These are phyloP conservation scores for Aradus depressus DNA, from an alignment of 2,888 invertebrate species.

Conservation along the genomic window DNA sequence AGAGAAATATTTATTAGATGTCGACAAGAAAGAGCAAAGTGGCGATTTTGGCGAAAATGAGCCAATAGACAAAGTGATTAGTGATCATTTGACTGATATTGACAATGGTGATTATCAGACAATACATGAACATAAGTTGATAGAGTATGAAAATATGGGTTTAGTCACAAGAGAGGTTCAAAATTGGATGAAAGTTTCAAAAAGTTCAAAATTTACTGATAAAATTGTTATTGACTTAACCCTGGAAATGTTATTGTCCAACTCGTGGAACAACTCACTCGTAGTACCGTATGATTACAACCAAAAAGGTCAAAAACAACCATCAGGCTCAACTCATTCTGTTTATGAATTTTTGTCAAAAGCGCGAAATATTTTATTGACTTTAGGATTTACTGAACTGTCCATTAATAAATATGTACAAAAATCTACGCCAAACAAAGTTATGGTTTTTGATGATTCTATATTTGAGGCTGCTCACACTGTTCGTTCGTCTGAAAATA, in stretches of 20 bases:
- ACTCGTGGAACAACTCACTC: neutral
- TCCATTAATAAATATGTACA: neutral
- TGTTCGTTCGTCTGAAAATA: too few relatives aligned
- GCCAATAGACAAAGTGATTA: neutral
- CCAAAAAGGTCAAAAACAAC: neutral
- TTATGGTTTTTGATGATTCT: too few relatives aligned
- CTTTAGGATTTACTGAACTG: slow-evolving; percentile 9
- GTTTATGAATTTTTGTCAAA: neutral
- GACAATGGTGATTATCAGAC: neutral
- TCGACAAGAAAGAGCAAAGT: neutral
- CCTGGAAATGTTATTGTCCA: neutral
- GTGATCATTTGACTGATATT: neutral
- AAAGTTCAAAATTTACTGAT: neutral
- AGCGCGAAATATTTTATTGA: neutral
- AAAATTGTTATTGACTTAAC: slow-evolving; percentile 3
- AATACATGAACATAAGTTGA: neutral
- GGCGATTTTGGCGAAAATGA: neutral
- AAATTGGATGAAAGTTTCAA: neutral
- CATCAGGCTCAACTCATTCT: neutral
- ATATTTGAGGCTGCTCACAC: too few relatives aligned
- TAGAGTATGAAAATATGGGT: neutral
- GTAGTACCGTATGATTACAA: slow-evolving; percentile 1
- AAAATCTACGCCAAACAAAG: neutral
- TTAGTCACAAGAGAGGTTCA: neutral
- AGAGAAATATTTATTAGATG: neutral